These are phyloP conservation scores for Drosophila lowei DNA, from an alignment of 1,140 invertebrate species.

Conservation along the genomic window DNA sequence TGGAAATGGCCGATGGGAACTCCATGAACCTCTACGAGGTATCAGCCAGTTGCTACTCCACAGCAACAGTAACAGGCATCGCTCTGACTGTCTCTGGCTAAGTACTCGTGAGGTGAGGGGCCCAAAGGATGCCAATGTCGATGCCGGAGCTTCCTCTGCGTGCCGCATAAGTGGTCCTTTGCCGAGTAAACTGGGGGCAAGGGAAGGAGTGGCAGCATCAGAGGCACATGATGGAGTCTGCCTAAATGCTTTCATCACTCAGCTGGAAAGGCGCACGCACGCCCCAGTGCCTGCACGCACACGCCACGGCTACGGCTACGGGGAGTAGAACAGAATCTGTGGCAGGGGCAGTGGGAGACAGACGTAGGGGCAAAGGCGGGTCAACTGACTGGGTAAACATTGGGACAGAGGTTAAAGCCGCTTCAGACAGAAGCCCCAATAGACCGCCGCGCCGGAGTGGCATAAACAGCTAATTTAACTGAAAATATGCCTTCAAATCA, in stretches of 20 bases:
- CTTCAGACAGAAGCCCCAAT: conserved; percentile 25
- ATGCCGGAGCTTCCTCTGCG: conserved; percentile 35
- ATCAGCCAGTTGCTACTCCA: not conserved
- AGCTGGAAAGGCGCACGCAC: conserved; percentile 69
- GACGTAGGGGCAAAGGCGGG: not conserved
- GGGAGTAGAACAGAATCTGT: conserved; percentile 9
- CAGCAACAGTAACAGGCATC: too few relatives aligned
- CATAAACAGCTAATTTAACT: conserved; percentile 44
- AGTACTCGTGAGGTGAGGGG: conserved; percentile 11
- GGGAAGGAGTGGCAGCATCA: not conserved
- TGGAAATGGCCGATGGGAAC: too few relatives aligned
- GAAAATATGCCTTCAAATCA: conserved; percentile 30
- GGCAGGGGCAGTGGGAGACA: too few relatives aligned
- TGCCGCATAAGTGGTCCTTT: conserved; percentile 62
- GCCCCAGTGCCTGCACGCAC: conserved; percentile 66
- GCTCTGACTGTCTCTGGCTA: not conserved
- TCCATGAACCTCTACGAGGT: not conserved
- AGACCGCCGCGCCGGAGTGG: conserved; percentile 28
- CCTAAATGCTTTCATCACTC: conserved; percentile 79
- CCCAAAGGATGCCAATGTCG: conserved; percentile 35
- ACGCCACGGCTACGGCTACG: not conserved
- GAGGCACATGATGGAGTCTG: conserved; percentile 36
- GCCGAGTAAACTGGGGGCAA: conserved; percentile 31
- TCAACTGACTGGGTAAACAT: conserved; percentile 12
- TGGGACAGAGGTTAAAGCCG: conserved; percentile 9